These are phyloP conservation scores for Fukomys damarensis DNA, from an alignment of 2,113 vertebrate genomes.

Conservation along the genomic window DNA sequence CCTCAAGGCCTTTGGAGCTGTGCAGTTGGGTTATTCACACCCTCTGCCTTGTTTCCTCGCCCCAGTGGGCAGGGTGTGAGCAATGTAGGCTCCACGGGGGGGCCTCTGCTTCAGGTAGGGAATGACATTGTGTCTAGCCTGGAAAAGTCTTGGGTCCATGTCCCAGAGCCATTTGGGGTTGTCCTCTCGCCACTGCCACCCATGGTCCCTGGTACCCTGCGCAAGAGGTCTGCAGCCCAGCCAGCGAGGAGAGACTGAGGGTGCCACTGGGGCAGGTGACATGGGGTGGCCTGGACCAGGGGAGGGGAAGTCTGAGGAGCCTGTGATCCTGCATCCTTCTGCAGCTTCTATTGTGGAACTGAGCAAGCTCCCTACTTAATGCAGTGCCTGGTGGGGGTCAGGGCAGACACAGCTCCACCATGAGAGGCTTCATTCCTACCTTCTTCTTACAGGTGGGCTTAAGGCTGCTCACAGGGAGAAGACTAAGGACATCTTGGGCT, in stretches of 20 bases:
- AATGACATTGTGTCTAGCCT: background rate
- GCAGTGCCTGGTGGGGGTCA: too few species aligned
- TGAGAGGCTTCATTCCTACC: too few species aligned
- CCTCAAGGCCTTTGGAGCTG: background rate
- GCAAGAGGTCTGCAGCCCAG: background rate
- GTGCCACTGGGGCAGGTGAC: too few species aligned
- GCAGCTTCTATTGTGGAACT: too few species aligned
- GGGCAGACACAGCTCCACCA: background rate
- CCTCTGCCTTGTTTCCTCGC: background rate
- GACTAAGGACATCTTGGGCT: background rate
- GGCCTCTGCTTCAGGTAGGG: background rate
- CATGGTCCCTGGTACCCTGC: too few species aligned
- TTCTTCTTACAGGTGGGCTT: background rate
- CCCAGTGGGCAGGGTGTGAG: background rate
- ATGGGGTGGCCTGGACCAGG: background rate
- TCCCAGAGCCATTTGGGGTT: too few species aligned
- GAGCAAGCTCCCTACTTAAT: background rate
- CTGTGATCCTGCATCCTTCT: background rate
- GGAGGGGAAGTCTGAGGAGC: background rate
- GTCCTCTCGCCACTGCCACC: background rate
- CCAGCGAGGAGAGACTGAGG: background rate
- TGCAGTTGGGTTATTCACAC: background rate
- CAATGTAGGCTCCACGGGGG: too few species aligned
- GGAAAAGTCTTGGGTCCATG: background rate
- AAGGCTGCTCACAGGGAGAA: background rate